Evolutionary conservation across 2,888 invertebrate species (phyloP), one percentile per base, ranked within the genome.

Genomic region (Scaptomyza caliginosa): DNA sequence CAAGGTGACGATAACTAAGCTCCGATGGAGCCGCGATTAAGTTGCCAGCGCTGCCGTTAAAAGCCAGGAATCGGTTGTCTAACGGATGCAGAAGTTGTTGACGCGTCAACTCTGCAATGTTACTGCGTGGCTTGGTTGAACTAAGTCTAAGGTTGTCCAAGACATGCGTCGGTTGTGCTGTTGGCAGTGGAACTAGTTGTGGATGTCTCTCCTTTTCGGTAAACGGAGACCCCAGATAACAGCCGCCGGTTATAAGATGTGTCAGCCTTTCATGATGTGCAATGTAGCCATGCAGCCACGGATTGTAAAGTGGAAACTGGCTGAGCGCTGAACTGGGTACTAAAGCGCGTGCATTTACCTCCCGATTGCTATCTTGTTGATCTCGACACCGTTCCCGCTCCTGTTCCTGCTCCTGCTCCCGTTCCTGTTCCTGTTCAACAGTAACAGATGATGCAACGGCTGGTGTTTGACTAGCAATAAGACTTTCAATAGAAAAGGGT

Each of bases 201-300:
- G 54, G 16, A 21, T 58, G 78, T 0, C 58, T 52, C 32, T 74
- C 73, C 55, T 81, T 84, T 17, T 60, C 48, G 39, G 50, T 36
- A 38, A 64, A 68, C 0, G 74, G 63, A 1, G 77, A 56, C 1
- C 74, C 76, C 42, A 89, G 63, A 57, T 85, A 88, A 49, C 85
- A 74, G 23, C 89, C 87, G 75, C 82, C 86, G 56, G 90, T 76
- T 43, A 91, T 88, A 13, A 91, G 68, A 68, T 91, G 91, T 38
- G 89, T 85, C 52, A 91, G 83, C 46, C 91, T 89, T 58, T 91
- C 91, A 52, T 90, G 91, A 43, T 91, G 91, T 45, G 89, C 90
- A 73, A 91, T 90, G 48, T 91, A 91, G 34, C 91, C 91, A 56
- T 90, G 90, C 48, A 91, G 81, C 91, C 91, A 91, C 39, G 91